A percentile compares a stretch with the other conserved stretches of the same genome.
phyloP scores from a whole-genome alignment of 2,888 invertebrate genomes.

The Miltochrista miniata region DNA sequence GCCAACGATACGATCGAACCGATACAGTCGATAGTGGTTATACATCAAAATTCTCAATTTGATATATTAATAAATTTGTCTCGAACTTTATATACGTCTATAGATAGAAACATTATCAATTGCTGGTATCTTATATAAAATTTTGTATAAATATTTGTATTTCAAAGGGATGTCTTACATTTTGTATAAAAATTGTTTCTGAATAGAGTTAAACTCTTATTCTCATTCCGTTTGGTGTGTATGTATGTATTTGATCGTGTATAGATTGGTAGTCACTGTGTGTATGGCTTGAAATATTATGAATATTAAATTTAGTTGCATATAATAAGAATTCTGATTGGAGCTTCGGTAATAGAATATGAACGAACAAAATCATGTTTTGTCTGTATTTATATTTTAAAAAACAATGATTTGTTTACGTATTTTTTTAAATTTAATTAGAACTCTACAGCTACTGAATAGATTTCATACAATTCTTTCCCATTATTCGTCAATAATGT shows the following conservation, averaged over 20 bases:
- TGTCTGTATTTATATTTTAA: neutral
- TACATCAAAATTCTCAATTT: too few species aligned
- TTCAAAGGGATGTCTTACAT: slow-evolving; percentile 4
- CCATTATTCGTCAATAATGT: too few species aligned
- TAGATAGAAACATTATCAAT: neutral
- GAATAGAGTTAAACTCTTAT: neutral
- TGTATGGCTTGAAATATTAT: neutral
- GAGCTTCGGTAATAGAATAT: slow-evolving; percentile 6
- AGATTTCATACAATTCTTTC: too few species aligned
- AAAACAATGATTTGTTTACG: too few species aligned
- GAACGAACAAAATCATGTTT: slow-evolving; percentile 24
- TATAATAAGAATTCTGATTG: neutral
- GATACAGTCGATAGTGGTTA: neutral
- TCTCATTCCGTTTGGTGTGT: neutral
- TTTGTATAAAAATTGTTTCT: slow-evolving; percentile 6
- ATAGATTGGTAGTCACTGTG: neutral
- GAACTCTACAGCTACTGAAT: too few species aligned
- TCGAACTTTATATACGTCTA: too few species aligned
- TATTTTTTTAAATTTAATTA: too few species aligned
- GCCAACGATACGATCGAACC: neutral
- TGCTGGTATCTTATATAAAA: neutral
- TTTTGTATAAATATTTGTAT: neutral
- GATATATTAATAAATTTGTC: too few species aligned
- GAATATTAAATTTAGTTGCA: neutral
- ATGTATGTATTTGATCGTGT: neutral